Percentiles rank a stretch among this genome's conserved stretches.
phyloP scores from a whole-genome alignment of 2,113 vertebrate genomes.

The Protobothrops flavoviridis region DNA sequence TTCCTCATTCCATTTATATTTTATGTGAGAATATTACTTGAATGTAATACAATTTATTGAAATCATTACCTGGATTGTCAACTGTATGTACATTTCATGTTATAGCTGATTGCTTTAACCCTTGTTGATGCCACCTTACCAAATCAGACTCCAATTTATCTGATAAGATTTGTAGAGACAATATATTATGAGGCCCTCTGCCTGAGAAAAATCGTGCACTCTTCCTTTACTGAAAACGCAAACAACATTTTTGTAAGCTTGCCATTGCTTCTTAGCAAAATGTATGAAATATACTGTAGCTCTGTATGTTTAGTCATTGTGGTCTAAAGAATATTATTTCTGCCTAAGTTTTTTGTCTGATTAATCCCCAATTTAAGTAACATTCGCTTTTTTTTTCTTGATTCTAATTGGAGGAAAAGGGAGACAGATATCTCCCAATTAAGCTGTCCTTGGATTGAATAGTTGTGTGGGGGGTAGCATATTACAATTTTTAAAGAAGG shows the following conservation, averaged over 20 bases:
- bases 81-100: background rate
- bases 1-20: background rate
- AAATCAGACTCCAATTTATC: background rate
- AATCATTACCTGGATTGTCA: background rate
- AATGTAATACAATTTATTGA: background rate
- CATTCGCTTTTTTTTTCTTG: background rate
- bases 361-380: background rate
- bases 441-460: background rate
- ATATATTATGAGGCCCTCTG: background rate
- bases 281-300: background rate
- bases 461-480: background rate
- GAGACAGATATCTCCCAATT: background rate
- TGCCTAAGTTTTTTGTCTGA: background rate
- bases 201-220: background rate
- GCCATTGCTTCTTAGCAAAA: background rate
- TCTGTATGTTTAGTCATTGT: background rate
- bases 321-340: background rate
- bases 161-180: background rate
- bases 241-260: background rate
- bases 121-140: background rate
- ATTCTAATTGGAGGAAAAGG: background rate
- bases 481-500: background rate
- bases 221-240: background rate
- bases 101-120: background rate
- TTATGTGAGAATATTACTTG: background rate